Evolutionary conservation across 2,888 invertebrate species (phyloP).

Genomic region (Oithona nana): DNA sequence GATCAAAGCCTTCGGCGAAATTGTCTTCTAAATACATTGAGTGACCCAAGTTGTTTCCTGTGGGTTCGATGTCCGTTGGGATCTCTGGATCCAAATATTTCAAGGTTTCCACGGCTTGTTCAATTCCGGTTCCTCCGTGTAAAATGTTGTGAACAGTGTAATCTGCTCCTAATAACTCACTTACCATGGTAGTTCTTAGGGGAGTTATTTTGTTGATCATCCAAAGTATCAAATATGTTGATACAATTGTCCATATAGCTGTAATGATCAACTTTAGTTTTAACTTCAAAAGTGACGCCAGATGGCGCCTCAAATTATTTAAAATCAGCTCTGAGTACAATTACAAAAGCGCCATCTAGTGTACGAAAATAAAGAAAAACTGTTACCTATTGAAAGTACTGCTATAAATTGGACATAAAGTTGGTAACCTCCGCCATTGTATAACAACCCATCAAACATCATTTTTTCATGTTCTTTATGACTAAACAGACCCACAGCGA

Average conservation of each 20-base stretch:
- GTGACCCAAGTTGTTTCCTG: conserved; percentile 11
- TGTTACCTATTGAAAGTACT: too few species aligned
- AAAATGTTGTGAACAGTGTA: conserved; percentile 12
- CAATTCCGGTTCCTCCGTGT: conserved; percentile 1
- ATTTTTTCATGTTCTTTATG: neutral
- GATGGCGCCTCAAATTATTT: too few species aligned
- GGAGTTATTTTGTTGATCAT: conserved; percentile 8
- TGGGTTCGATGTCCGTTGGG: neutral
- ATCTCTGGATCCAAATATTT: conserved; percentile 4
- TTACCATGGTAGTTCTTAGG: neutral
- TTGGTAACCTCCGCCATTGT: too few species aligned
- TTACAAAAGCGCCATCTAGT: too few species aligned
- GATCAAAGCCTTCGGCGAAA: neutral
- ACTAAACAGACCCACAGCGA: conserved; percentile 4
- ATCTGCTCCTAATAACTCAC: conserved; percentile 9
- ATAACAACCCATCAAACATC: conserved; percentile 3
- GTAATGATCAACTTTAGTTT: too few species aligned
- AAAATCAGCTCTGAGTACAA: too few species aligned
- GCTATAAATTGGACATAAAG: too few species aligned
- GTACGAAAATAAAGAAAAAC: too few species aligned
- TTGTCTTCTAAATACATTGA: neutral
- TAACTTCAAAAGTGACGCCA: too few species aligned
- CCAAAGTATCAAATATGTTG: too few species aligned
- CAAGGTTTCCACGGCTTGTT: conserved; percentile 1
- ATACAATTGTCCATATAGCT: too few species aligned